phyloP scores from a whole-genome alignment of 2,113 vertebrate genomes.

The Sylvietta virens region DNA sequence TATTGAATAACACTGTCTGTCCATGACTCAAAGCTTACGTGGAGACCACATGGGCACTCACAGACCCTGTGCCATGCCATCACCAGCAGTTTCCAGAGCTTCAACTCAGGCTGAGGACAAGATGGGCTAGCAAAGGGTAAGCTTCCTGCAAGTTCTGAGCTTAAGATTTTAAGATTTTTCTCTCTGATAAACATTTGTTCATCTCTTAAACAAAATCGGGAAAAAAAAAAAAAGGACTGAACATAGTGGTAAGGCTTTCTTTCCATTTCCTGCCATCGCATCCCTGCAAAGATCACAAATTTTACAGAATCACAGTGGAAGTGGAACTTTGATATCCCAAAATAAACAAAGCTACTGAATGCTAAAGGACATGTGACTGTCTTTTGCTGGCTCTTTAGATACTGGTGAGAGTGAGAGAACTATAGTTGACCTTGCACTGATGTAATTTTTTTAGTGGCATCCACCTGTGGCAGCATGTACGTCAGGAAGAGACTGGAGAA shows the following conservation, averaged over 20 bases:
- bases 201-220: not conserved
- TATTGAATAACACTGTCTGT: not conserved
- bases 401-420: not conserved
- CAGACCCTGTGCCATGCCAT: not conserved
- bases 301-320: not conserved
- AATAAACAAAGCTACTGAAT: not conserved
- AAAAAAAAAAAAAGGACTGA: not conserved
- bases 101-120: not conserved
- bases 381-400: not conserved
- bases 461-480: not conserved
- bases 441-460: not conserved
- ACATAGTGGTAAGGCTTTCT: not conserved
- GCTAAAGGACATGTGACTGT: not conserved
- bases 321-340: not conserved
- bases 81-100: not conserved
- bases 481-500: not conserved
- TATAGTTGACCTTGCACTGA: not conserved
- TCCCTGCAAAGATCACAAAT: not conserved
- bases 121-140: not conserved
- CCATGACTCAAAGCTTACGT: not conserved
- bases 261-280: fast-evolving
- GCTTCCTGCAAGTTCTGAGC: not conserved
- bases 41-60: not conserved
- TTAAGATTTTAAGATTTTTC: not conserved
- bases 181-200: not conserved